These are phyloP conservation scores for Octodonta nipae DNA, from an alignment of 2,888 invertebrate genomes.

Conservation along the genomic window DNA sequence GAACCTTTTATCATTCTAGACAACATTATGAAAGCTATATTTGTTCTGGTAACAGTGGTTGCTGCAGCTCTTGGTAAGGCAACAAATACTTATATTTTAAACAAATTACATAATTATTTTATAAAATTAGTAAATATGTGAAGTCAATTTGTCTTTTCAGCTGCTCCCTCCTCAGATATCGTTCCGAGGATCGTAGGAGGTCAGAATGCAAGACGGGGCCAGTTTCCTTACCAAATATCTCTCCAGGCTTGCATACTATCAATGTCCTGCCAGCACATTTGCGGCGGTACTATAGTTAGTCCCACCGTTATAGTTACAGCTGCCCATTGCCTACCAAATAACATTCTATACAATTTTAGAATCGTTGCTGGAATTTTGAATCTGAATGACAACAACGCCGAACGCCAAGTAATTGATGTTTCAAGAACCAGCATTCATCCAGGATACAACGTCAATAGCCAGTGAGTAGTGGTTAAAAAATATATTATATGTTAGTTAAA, in stretches of 20 bases:
- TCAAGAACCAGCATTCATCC: slow-evolving; percentile 2
- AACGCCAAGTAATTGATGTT: slow-evolving; percentile 3
- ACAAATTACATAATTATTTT: too few species aligned
- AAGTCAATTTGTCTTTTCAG: too few species aligned
- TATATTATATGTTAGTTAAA: too few species aligned
- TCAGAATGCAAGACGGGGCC: slow-evolving; percentile 34
- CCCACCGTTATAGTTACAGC: slow-evolving; percentile 30
- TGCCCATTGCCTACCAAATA: slow-evolving; percentile 36
- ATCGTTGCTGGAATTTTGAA: slow-evolving; percentile 19
- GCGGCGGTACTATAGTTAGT: slow-evolving; percentile 34
- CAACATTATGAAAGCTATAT: too few species aligned
- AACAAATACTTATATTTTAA: too few species aligned
- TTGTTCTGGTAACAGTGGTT: too few species aligned
- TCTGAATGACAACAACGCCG: slow-evolving; percentile 9
- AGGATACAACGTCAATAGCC: slow-evolving; percentile 1
- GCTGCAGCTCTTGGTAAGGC: too few species aligned
- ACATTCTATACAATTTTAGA: slow-evolving; percentile 20
- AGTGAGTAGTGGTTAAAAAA: too few species aligned
- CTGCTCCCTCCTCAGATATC: too few species aligned
- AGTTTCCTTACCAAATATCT: slow-evolving; percentile 40
- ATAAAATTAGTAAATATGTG: too few species aligned
- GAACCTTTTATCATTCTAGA: too few species aligned
- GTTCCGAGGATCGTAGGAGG: too few species aligned
- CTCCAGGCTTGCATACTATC: slow-evolving; percentile 25
- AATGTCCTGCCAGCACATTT: slow-evolving; percentile 25